Percentiles rank a stretch among this genome's conserved stretches.
Conservation (phyloP, 1,140 invertebrate genomes). For the Cotesia vestalis region DNA sequence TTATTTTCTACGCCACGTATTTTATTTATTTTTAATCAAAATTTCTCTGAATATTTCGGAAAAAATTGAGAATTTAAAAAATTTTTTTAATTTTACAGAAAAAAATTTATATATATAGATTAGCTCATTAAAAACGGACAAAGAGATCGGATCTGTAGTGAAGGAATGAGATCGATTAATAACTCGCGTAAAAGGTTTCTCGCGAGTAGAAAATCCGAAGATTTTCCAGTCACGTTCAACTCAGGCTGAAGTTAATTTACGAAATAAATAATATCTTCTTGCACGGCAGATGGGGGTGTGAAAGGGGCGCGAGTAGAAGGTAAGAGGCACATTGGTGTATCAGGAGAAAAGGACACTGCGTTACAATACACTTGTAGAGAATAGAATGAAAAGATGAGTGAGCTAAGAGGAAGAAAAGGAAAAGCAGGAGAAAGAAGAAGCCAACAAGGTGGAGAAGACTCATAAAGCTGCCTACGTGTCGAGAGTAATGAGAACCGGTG, state of each 20-base stretch:
- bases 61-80: no score
- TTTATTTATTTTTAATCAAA: no score
- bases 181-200: conserved; percentile 52
- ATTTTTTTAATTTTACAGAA: no score
- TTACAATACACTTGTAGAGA: conserved; percentile 15
- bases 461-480: conserved; percentile 68
- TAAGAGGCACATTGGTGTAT: not conserved
- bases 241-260: conserved; percentile 63
- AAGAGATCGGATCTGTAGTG: conserved; percentile 50
- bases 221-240: conserved; percentile 61
- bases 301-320: conserved; percentile 35
- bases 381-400: conserved; percentile 18
- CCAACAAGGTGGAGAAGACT: conserved; percentile 44
- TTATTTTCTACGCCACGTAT: no score
- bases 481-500: conserved; percentile 66
- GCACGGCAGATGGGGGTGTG: conserved; percentile 37
- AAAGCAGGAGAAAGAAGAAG: conserved; percentile 26
- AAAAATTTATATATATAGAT: not conserved
- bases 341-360: conserved; percentile 2
- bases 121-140: conserved; percentile 24
- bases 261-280: conserved; percentile 68
- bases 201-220: conserved; percentile 45
- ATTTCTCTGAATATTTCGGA: no score
- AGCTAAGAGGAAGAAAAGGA: conserved; percentile 33
- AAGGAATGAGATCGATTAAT: conserved; percentile 55